Evolutionary conservation across 2,797 vertebrate species (phyloP).

Genomic region (Falco novaeseelandiae): DNA sequence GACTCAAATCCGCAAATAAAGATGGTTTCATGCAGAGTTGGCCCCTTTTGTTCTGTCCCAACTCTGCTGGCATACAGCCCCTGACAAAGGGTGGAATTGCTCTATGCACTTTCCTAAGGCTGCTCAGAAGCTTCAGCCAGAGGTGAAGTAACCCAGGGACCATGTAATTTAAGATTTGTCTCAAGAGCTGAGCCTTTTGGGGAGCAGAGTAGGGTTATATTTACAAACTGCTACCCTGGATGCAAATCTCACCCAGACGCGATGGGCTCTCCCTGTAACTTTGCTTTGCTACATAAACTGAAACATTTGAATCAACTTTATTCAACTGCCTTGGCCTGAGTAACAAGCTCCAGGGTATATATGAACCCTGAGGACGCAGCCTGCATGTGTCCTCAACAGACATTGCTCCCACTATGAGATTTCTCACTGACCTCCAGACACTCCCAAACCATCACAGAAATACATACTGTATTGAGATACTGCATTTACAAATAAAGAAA

Average conservation of each 20-base stretch:
- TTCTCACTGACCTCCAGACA: background rate
- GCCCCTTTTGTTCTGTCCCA: background rate
- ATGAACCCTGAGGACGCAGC: background rate
- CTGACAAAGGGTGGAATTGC: background rate
- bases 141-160: background rate
- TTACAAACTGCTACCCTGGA: background rate
- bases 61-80: background rate
- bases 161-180: fast-evolving
- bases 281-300: background rate
- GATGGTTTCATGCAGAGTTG: background rate
- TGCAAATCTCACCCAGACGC: background rate
- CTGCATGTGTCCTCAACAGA: background rate
- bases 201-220: background rate
- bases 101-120: background rate
- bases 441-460: background rate
- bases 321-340: background rate
- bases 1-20: background rate
- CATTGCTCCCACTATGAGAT: background rate
- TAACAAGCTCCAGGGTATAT: background rate
- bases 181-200: background rate
- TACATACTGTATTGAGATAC: background rate
- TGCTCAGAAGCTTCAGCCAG: background rate
- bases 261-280: background rate
- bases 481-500: background rate
- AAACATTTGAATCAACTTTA: background rate